phyloP scores from a whole-genome alignment of 1,140 invertebrate genomes.

The Drosophila dunni region DNA sequence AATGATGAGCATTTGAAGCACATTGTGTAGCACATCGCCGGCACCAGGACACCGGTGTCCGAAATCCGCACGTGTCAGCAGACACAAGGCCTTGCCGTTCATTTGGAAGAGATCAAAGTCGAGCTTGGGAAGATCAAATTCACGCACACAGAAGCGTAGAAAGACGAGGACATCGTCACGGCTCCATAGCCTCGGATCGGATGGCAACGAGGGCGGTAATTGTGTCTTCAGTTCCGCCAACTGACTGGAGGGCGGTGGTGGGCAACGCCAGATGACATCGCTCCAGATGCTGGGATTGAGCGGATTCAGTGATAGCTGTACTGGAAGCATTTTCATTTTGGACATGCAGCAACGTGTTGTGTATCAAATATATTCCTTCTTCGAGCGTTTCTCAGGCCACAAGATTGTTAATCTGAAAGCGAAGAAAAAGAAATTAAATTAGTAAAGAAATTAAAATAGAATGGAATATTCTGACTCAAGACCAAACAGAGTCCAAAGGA shows the following conservation, averaged over 20 bases:
- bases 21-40: conserved; percentile 97
- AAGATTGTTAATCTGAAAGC: conserved; percentile 46
- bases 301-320: conserved; percentile 87
- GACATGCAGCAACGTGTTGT: conserved; percentile 68
- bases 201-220: conserved; percentile 91
- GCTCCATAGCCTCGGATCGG: conserved; percentile 95
- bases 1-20: conserved; percentile 93
- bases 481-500: conserved; percentile 43
- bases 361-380: conserved; percentile 32
- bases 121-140: conserved; percentile 96
- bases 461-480: no score
- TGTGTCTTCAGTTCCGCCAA: conserved; percentile 94
- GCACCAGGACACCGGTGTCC: conserved; percentile 95
- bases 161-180: conserved; percentile 95
- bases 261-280: conserved; percentile 93
- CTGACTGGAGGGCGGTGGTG: conserved; percentile 88
- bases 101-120: conserved; percentile 98
- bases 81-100: conserved; percentile 97
- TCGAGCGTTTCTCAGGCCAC: conserved; percentile 49
- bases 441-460: not conserved
- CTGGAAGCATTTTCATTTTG: conserved; percentile 89
- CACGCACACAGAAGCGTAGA: conserved; percentile 95
- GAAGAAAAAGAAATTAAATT: conserved; percentile 1
- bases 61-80: conserved; percentile 95
- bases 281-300: conserved; percentile 88